Base-by-base conservation (phyloP, 2,113 vertebrate genomes). In the Fulmarus glacialis region DNA sequence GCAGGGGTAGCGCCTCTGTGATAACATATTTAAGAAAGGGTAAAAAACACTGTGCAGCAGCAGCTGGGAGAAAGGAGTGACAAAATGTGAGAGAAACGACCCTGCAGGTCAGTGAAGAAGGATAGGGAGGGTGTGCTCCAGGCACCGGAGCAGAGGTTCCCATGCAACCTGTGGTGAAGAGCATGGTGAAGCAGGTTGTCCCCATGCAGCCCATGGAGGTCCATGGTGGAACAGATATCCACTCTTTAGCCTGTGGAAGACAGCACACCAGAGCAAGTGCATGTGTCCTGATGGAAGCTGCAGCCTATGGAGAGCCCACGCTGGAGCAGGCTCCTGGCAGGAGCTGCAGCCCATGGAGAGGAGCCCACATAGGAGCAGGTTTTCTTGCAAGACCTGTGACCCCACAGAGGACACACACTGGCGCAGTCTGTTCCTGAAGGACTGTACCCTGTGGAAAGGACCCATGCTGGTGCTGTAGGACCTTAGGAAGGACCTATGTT, bases 241-340 rank as follows among this genome's bases (percentile, higher is more conserved):
- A 16, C 30, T 21, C 30, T 50, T 15, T 24, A 72, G 32, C 32
- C 24, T 23, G 8, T 42, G 29, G 45, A 19, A 8, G 45, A 45
- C 18, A 45, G 7, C 4, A 26, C 1, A 2, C 9, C 17, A 20
- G 8, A 36, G 26, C 26, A 60, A 13, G 27, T 38, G 9, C 14
- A 45, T 45, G 27, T 50, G 11, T 12, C 63, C 12, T 36, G 32
- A 52, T 60, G 36, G 15, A 77, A n/a, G 9, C 8, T 32, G 34
- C 11, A 53, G 10, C 14, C 9, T 17, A 7, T 38, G 16, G 8
- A 43, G 14, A 70, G 2, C 4, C 3, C 3, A 22, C 1, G 2
- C 9, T 45, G 47, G 38, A 79, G 7, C 47, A 53, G 40, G 17
- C 3, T 53, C 18, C 27, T 62, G 15, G 34, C 23, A 70, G 64